Base-by-base conservation (phyloP, 2,113 vertebrate species). In the Pomatostomus ruficeps region DNA sequence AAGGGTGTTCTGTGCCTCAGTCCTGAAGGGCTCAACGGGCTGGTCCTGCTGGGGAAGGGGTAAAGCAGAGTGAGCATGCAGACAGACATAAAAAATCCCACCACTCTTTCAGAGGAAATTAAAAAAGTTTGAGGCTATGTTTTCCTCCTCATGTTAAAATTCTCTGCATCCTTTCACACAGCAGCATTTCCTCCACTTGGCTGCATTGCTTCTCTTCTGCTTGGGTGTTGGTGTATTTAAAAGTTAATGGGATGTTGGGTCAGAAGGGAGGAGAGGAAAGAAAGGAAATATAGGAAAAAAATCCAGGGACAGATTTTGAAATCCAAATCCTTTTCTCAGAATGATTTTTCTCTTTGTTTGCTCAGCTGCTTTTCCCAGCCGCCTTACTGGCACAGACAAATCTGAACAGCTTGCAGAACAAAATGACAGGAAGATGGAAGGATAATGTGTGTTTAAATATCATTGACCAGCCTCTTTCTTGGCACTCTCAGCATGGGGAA, bases 371-470 rank as follows among this genome's bases (percentile, higher is more conserved):
- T 92, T 88, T 91, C 73, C 76, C 65, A 81, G 70, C 42, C 4
- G 6, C 66, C 66, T 90, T 63, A 83, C 88, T 77, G 72, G 76
- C 74, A 52, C 51, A 90, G 90, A 91, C 85, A 95, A 96, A 92
- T 89, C 83, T 85, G 88, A 97, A 85, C 95, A 97, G 92, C 84
- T 97, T 93, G 89, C 62, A 84, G 94, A 97, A 90, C 89, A 89
- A 95, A 96, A 95, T 96, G 94, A 97, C 92, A 97, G 91, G 95
- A 96, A 97, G 95, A 92, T 95, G 94, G 96, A 96, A 95, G 94
- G 88, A 96, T 95, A 96, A 97, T 96, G 48, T 92, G 91, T 94
- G 95, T 89, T 97, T 96, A 96, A 94, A 96, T 96, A 96, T 91
- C 94, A 93, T 89, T 94, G 95, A 90, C 95, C 90, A 86, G 33